Base-by-base conservation (phyloP, 2,113 vertebrate species). In the Myodes glareolus region DNA sequence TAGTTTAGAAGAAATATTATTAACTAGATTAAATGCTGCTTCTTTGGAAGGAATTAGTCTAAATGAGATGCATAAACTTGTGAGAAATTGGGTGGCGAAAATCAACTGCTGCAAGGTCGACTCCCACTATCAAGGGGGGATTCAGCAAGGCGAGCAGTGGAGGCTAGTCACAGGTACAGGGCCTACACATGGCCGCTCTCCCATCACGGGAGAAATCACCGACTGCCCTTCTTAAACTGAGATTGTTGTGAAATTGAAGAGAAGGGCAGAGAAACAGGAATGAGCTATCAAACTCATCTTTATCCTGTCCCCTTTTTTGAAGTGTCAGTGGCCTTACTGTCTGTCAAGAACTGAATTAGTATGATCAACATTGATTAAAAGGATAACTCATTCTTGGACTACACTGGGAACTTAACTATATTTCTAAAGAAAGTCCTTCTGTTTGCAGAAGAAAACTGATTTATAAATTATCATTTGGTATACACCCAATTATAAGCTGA, bases 321-420 rank as follows among this genome's bases (percentile, higher is more conserved):
- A 90, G 52, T 75, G 50, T 29, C n/a, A 88, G 14, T 36, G 29
- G 0, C 8, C 29, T 85, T 90, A 36, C 13, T 90, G 58, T 84
- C 13, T 90, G 58, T 84, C 80, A 92, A 88, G 45, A 96, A 81
- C 39, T 77, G n/a, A 45, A 11, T 31, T 75, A 50, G 27, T 73
- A 81, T 77, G 68, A 77, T 91, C 75, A 84, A 17, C 58, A 92
- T 70, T 70, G 73, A 86, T 68, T 86, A 95, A 95, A 29, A 78
- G 9, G 42, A 45, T 82, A 25, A 73, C 84, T 75, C 82, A 39
- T 65, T 10, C 68, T 70, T 95, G 67, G 27, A n/a, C 33, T 87
- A 91, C 61, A 55, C 82, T 96, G 52, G 45, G 47, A 97, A 91
- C 25, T 10, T 75, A 91, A 84, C 8, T 78, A 16, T 68, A 29